Conservation (phyloP, 2,113 vertebrate genomes). For the Tringa solitaria region DNA sequence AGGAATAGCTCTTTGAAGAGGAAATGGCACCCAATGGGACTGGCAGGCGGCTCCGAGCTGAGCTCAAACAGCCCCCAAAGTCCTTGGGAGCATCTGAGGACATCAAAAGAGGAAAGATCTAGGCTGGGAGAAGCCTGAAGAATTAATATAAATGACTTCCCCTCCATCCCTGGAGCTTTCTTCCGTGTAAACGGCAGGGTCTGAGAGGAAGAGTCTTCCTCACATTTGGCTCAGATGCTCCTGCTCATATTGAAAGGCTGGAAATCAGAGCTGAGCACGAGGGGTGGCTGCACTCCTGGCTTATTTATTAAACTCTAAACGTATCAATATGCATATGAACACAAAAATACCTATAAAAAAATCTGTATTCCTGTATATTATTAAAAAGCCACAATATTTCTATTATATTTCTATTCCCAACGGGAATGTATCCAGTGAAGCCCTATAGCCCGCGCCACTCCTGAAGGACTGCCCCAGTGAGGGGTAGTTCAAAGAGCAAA, state of each 20-base stretch:
- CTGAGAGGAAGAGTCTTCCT: background rate
- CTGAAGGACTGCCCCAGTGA: background rate
- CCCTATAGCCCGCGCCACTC: background rate
- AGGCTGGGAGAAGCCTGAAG: slow-evolving; percentile 28
- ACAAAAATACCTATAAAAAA: background rate
- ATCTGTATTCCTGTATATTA: background rate
- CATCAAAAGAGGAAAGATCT: slow-evolving; percentile 45
- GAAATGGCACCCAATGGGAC: slow-evolving; percentile 63
- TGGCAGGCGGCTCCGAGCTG: background rate
- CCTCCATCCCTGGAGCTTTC: background rate
- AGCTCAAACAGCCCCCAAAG: slow-evolving; percentile 44
- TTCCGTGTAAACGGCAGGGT: slow-evolving; percentile 35
- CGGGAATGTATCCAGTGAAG: background rate
- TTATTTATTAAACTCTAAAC: background rate
- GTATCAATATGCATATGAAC: background rate
- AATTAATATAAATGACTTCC: slow-evolving; percentile 3
- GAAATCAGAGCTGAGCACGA: background rate
- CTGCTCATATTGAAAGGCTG: background rate
- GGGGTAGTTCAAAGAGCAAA: slow-evolving; percentile 5
- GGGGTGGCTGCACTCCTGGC: background rate
- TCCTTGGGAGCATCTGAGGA: slow-evolving; percentile 59
- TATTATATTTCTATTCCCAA: background rate
- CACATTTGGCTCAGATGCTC: background rate
- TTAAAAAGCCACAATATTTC: background rate
- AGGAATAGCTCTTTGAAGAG: slow-evolving; percentile 71